Evolutionary conservation across 2,113 vertebrate genomes (phyloP), one percentile per base, ranked within the genome.

Genomic region (Paradoxurus hermaphroditus): DNA sequence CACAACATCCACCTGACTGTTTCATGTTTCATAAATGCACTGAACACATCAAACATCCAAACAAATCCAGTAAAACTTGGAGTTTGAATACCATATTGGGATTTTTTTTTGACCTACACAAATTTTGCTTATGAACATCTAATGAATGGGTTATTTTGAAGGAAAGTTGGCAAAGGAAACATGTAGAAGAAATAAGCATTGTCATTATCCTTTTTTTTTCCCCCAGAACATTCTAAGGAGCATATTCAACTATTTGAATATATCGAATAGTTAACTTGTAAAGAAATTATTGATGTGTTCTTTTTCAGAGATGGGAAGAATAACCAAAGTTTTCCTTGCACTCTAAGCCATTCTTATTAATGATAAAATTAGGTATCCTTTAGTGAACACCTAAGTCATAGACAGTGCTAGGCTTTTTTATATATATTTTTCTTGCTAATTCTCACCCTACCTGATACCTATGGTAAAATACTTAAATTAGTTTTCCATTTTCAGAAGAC

Each of bases 401-500:
- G 16, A 90, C 16, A 67, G 41, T 84, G 44, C 1, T 31, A 62
- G 19, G 4, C 15, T 85, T 21, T 21, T 88, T 34, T 36, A 67
- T 41, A 56, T 77, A 39, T 41, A n/a, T 91, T 14, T 31, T 49
- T 70, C 36, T 79, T 89, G 23, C 62, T 94, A 51, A 90, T 63
- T 62, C 46, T 89, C 14, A 85, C 8, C 25, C 5, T 65, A 81
- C 12, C 7, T 53, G 1, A 4, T 41, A 86, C 21, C 86, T 90
- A 68, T 16, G 3, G 77, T 56, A 41, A 90, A 90, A 83, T 63
- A 18, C 9, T 92, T 92, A 59, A 67, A 44, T 49, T 82, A 51
- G 53, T 70, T 92, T 92, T 95, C 5, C 75, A 34, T 77, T 96
- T 94, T 90, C 36, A 94, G 14, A 13, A 91, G 53, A 86, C 21